Evolutionary conservation across 2,888 invertebrate genomes (phyloP).

Genomic region (Acrobasis consociella): DNA sequence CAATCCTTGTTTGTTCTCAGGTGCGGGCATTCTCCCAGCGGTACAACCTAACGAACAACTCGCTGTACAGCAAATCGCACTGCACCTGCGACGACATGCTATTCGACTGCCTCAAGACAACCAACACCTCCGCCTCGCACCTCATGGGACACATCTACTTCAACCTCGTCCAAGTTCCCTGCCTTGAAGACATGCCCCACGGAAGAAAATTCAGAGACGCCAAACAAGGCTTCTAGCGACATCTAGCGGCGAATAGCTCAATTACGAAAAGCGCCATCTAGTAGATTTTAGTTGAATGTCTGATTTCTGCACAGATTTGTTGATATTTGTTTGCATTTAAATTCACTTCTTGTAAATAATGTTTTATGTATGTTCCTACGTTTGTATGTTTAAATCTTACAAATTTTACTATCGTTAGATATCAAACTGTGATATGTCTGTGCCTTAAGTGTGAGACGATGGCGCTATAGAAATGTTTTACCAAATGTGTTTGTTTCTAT

Average conservation of each 20-base stretch:
- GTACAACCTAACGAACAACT: constrained; percentile 92
- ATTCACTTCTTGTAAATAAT: constrained; percentile 36
- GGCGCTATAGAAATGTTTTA: constrained; percentile 63
- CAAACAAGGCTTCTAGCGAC: constrained; percentile 75
- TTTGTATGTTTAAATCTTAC: constrained; percentile 39
- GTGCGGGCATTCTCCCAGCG: constrained; percentile 85
- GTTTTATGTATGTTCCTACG: constrained; percentile 35
- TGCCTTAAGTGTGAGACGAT: constrained; percentile 70
- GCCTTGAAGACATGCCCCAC: constrained; percentile 82
- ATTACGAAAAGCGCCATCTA: constrained; percentile 65
- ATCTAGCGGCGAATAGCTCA: constrained; percentile 50
- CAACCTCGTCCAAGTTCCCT: constrained; percentile 90
- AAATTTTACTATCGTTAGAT: constrained; percentile 55
- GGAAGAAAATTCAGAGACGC: constrained; percentile 77
- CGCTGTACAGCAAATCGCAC: constrained; percentile 93
- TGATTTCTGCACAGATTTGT: constrained; percentile 57
- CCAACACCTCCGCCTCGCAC: constrained; percentile 87
- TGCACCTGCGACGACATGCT: constrained; percentile 94
- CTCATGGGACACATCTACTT: constrained; percentile 94
- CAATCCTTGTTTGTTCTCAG: background rate
- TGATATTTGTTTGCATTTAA: constrained; percentile 39
- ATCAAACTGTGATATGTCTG: constrained; percentile 80
- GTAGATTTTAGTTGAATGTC: constrained; percentile 39
- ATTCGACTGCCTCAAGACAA: constrained; percentile 89
- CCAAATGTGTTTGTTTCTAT: constrained; percentile 44